Base-by-base conservation (phyloP, 2,888 invertebrate genomes). In the Diaphora mendica region DNA sequence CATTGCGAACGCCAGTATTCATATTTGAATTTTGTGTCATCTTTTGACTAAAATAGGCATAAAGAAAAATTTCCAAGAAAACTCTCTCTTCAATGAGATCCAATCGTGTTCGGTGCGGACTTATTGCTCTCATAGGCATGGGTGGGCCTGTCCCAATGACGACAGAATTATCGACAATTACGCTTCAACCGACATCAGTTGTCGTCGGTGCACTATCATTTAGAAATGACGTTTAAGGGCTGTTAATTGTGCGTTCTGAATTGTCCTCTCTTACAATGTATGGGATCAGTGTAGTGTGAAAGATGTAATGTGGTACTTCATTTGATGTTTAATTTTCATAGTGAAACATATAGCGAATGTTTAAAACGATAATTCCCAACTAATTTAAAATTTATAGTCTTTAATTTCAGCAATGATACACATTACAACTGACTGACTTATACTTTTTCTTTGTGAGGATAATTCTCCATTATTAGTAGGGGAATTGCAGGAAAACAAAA, bases 141-240 rank as follows among this genome's bases (percentile, higher is more conserved):
- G 88, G 89, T 88, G 88, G 88, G 84, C 86, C 72, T 76, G 73
- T 79, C 74, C 78, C 79, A 83, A 80, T 80, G 87, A 86, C 84
- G 88, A 87, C 86, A 87, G 87, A 89, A 89, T 90, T 92, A 91
- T 91, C 83, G 86, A 82, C 86, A 88, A 91, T 87, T 87, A 86
- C 82, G 83, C 81, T 82, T 44, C 33, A 48, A 59, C 33, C 74
- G 64, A 76, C 76, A 73, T 77, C 78, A 62, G 39, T 64, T 85
- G 82, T 83, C 85, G 86, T 86, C 84, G 85, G 82, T 82, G 80
- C 64, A 82, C 82, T 81, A 85, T 85, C 84, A 83, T 85, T 82
- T 81, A 79, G 70, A 78, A 75, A 83, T 82, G 77, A 83, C 77
- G 77, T 82, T 84, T 84, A 82, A 84, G 84, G 73, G 70, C 70